Evolutionary conservation across 2,113 vertebrate species (phyloP), one percentile per base, ranked within the genome.

Genomic region (Syrmaticus mikado): DNA sequence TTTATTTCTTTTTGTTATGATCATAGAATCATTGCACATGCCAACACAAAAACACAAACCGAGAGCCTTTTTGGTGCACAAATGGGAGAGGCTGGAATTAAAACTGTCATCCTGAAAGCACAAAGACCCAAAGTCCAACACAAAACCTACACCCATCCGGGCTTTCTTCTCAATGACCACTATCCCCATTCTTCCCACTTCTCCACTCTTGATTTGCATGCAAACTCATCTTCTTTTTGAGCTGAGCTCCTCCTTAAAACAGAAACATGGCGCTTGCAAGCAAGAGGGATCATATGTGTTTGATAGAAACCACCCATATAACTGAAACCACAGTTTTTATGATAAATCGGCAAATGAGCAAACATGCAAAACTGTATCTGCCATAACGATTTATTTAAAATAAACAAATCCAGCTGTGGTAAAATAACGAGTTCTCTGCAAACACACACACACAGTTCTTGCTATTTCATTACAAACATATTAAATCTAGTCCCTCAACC

Each of bases 321-420:
- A 94, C 82, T 13, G 60, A 81, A 94, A 84, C 94, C 77, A 43
- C 93, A 95, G 75, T 70, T 91, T 92, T 93, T 46, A 41, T 2
- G 25, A 57, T 93, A 85, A 52, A 82, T 93, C 25, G 21, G 81
- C 80, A 91, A 96, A 92, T 36, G 68, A 19, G 71, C 73, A 84
- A 91, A 85, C 60, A 87, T 0, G 2, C 67, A 95, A 95, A 80
- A 86, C 83, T 93, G 10, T 75, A 95, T 94, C 71, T 89, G 83
- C 83, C 94, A 90, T 82, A 80, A 87, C 73, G 82, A 95, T 95
- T 91, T 95, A 75, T 94, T 95, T 95, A 89, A 97, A 96, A 97
- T 92, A 96, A 97, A 92, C 80, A 86, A 95, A 86, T 91, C 94
- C 93, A 95, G 95, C 94, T 96, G 95, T 48, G 83, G 92, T 55